Conservation (phyloP, 2,113 vertebrate genomes). For the Ammodytes marinus region DNA sequence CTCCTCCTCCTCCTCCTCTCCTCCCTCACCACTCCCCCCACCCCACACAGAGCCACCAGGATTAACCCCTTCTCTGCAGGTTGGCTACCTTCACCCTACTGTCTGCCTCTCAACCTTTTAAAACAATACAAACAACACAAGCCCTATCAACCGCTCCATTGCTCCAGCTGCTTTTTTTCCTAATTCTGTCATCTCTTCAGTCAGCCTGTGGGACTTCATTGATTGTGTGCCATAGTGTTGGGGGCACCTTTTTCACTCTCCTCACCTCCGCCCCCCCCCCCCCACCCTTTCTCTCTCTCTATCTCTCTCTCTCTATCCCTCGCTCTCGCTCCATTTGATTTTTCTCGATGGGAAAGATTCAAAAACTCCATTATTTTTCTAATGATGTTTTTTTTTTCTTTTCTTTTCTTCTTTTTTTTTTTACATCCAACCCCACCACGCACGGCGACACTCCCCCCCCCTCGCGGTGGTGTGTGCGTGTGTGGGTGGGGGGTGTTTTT, state of each 20-base stretch:
- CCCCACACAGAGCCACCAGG: slow-evolving; percentile 79
- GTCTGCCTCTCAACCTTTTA: slow-evolving; percentile 70
- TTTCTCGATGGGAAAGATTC: slow-evolving; percentile 85
- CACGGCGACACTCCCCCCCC: slow-evolving; percentile 75
- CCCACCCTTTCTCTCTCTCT: slow-evolving; percentile 69
- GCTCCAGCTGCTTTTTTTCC: slow-evolving; percentile 85
- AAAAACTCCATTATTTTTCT: slow-evolving; percentile 81
- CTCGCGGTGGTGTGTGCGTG: slow-evolving; percentile 49
- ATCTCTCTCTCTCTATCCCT: slow-evolving; percentile 38
- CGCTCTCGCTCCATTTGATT: slow-evolving; percentile 86
- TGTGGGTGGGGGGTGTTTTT: slow-evolving; percentile 77
- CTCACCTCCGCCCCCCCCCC: slow-evolving; percentile 72
- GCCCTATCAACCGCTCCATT: slow-evolving; percentile 81
- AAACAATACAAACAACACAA: slow-evolving; percentile 27
- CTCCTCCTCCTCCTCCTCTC: slow-evolving; percentile 62
- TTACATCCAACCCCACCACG: slow-evolving; percentile 83
- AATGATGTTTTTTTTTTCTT: slow-evolving; percentile 83
- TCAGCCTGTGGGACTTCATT: slow-evolving; percentile 88
- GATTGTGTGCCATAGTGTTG: slow-evolving; percentile 88
- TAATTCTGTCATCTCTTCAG: slow-evolving; percentile 89
- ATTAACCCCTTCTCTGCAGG: slow-evolving; percentile 82
- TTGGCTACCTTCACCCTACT: slow-evolving; percentile 72
- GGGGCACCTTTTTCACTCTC: slow-evolving; percentile 86
- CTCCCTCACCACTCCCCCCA: slow-evolving; percentile 65
- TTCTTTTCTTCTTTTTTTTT: slow-evolving; percentile 80